These are phyloP conservation scores for Poecile montanus DNA, from an alignment of 2,797 vertebrate species.

Conservation along the genomic window DNA sequence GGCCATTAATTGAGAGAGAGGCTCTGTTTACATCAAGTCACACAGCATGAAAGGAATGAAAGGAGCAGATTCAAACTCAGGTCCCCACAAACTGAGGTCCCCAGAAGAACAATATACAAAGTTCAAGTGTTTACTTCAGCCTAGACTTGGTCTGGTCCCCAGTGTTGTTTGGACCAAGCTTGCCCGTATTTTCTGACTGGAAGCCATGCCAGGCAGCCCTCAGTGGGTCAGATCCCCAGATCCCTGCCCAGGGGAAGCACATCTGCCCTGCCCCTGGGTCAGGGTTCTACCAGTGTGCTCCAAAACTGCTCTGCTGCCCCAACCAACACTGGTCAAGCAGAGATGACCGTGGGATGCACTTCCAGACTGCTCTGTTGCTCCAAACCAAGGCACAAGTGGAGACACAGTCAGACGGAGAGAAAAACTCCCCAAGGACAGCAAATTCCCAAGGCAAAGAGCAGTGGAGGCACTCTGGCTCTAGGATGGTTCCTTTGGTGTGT, in stretches of 20 bases:
- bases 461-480: not conserved
- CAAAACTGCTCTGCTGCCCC: not conserved
- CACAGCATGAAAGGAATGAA: not conserved
- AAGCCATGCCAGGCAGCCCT: not conserved
- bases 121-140: not conserved
- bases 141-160: not conserved
- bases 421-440: not conserved
- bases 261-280: not conserved
- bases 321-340: not conserved
- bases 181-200: not conserved
- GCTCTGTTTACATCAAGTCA: constrained; percentile 43
- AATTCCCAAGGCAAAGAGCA: not conserved
- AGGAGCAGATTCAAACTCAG: constrained; percentile 14
- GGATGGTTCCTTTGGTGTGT: not conserved
- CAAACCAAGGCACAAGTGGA: not conserved
- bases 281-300: rapidly evolving
- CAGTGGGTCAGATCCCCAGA: not conserved
- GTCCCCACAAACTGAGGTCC: not conserved
- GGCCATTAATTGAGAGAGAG: not conserved
- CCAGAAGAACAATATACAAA: not conserved
- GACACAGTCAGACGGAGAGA: not conserved
- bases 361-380: not conserved
- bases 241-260: not conserved
- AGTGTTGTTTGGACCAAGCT: not conserved
- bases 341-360: not conserved